phyloP scores from a whole-genome alignment of 2,797 vertebrate genomes.

The Acrocephalus scirpaceus region DNA sequence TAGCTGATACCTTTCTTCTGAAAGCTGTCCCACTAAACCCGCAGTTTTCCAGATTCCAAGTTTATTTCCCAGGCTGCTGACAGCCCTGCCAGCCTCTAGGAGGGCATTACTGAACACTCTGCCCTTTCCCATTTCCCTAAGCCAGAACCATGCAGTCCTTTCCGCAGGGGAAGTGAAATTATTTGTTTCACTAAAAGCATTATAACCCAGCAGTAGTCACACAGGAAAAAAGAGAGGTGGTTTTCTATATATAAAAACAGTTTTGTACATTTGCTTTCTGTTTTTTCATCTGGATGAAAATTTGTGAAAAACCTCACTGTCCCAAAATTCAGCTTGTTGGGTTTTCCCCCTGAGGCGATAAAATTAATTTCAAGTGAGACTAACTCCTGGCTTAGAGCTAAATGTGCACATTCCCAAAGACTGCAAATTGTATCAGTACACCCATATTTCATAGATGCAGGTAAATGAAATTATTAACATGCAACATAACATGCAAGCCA shows the following conservation, averaged over 20 bases:
- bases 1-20: constrained; percentile 44
- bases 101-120: background rate
- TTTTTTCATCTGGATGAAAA: background rate
- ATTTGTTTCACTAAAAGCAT: background rate
- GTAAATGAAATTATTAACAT: background rate
- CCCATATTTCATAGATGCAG: background rate
- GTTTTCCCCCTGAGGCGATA: rapidly evolving
- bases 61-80: background rate
- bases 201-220: background rate
- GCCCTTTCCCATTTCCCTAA: background rate
- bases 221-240: background rate
- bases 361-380: background rate
- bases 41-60: background rate
- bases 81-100: background rate
- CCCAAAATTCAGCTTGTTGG: background rate
- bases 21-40: background rate
- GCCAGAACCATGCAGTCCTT: background rate
- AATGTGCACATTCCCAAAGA: background rate
- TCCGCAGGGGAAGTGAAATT: background rate
- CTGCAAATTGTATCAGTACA: background rate
- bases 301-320: background rate
- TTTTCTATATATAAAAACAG: background rate
- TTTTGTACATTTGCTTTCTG: background rate
- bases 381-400: background rate
- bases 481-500: background rate